Base-by-base conservation (phyloP, 2,797 vertebrate genomes). In the Tangara arthus region DNA sequence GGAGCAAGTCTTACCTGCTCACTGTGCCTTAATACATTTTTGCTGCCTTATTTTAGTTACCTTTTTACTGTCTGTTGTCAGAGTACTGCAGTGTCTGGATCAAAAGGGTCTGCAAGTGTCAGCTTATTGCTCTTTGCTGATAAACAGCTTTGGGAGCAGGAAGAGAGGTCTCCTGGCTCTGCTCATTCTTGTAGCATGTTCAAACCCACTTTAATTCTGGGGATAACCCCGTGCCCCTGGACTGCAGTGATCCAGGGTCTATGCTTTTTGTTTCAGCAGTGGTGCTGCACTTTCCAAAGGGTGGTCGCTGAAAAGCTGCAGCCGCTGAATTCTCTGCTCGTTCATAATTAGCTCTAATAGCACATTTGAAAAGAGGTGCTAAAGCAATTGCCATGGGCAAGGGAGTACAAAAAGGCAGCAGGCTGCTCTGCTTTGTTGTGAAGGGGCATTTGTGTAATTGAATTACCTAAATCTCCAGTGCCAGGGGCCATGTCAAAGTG, bases 341-440 rank as follows among this genome's bases (percentile, higher is more conserved):
- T 76, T 89, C 63, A 22, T 97, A 96, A 96, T 97, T 95, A 95
- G 90, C 90, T 96, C 92, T 96, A 95, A 96, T 91, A 92, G 69
- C 84, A 61, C 34, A 2, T 81, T 88, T 94, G 85, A 91, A 96
- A 97, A 92, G 92, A 88, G 50, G 83, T 39, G 69, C 52, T 86
- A 81, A 93, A 71, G 80, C 30, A 11, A 87, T 92, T 92, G 68
- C 87, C 82, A 34, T 47, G 69, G 87, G 84, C 39, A 0, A 78
- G 66, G 59, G 63, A 63, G 49, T 66, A 16, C 30, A 66, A 75
- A 95, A 90, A 83, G 76, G 71, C 89, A 95, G 55, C 34, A 22
- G 66, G 76, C 84, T 95, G 76, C 71, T 91, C 80, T 83, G 15
- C 89, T 92, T 92, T 63, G 50, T 91, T 95, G 73, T 60, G 94